A percentile compares a stretch with the other conserved stretches of the same genome.
Conservation (phyloP, 2,888 invertebrate species). For the Luperina testacea region DNA sequence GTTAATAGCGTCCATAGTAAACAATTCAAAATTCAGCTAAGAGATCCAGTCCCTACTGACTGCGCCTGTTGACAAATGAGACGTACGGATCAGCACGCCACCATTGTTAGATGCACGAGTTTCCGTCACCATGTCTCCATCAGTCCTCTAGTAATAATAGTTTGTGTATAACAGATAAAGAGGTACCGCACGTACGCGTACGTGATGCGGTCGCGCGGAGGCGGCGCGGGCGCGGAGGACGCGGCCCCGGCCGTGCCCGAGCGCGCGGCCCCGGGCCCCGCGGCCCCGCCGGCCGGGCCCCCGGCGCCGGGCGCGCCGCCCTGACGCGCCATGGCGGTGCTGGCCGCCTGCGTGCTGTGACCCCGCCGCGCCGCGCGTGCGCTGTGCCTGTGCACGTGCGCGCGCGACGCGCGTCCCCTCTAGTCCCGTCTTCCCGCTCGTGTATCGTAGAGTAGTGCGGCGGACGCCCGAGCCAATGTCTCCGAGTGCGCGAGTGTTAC, state of each 20-base stretch:
- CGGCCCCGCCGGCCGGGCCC: constrained; percentile 60
- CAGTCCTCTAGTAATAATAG: background rate
- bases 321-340: constrained; percentile 95
- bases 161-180: constrained; percentile 91
- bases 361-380: constrained; percentile 60
- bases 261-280: constrained; percentile 79
- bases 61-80: background rate
- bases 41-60: background rate
- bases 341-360: constrained; percentile 95
- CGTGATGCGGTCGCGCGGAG: constrained; percentile 93
- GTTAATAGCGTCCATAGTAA: too few species aligned
- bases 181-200: constrained; percentile 95
- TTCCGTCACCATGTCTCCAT: background rate
- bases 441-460: constrained; percentile 23
- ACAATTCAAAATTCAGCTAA: background rate
- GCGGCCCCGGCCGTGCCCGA: constrained; percentile 87
- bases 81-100: background rate
- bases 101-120: background rate
- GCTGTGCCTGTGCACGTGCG: constrained; percentile 37
- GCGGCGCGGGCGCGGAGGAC: constrained; percentile 78
- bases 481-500: constrained; percentile 16
- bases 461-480: constrained; percentile 22
- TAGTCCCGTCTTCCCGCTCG: constrained; percentile 52
- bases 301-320: constrained; percentile 72
- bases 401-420: constrained; percentile 50